Evolutionary conservation across 2,888 invertebrate species (phyloP).

Genomic region (Zygothrica quintamaculata): DNA sequence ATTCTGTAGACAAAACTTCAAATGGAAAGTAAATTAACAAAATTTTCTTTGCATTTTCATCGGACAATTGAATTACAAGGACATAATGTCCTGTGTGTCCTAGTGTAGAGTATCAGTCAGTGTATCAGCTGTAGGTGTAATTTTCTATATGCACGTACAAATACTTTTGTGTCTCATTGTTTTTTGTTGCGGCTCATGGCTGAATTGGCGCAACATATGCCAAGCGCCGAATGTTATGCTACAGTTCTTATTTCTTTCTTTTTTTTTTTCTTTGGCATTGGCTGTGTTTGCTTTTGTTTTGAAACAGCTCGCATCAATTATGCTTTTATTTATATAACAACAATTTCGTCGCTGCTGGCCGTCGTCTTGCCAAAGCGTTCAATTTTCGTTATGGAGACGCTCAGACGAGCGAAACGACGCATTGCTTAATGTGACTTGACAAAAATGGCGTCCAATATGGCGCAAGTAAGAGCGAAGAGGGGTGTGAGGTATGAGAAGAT

Average conservation of each 20-base stretch:
- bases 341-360: slow-evolving; percentile 63
- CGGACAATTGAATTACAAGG: too few species aligned
- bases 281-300: slow-evolving; percentile 40
- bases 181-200: slow-evolving; percentile 67
- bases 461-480: slow-evolving; percentile 42
- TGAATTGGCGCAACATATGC: slow-evolving; percentile 77
- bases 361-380: slow-evolving; percentile 62
- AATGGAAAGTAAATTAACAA: too few species aligned
- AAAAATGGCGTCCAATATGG: slow-evolving; percentile 82
- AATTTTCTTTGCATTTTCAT: too few species aligned
- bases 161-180: slow-evolving; percentile 24
- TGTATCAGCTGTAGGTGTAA: not conserved
- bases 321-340: slow-evolving; percentile 81
- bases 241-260: too few species aligned
- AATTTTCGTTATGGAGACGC: slow-evolving; percentile 74
- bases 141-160: not conserved
- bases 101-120: slow-evolving; percentile 23
- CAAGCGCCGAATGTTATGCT: slow-evolving; percentile 56
- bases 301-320: slow-evolving; percentile 67
- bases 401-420: slow-evolving; percentile 57
- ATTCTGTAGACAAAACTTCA: too few species aligned
- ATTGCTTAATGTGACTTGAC: slow-evolving; percentile 82
- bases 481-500: slow-evolving; percentile 1
- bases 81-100: too few species aligned
- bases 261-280: too few species aligned